phyloP scores from a whole-genome alignment of 2,888 invertebrate genomes.

The Phlogophora meticulosa region DNA sequence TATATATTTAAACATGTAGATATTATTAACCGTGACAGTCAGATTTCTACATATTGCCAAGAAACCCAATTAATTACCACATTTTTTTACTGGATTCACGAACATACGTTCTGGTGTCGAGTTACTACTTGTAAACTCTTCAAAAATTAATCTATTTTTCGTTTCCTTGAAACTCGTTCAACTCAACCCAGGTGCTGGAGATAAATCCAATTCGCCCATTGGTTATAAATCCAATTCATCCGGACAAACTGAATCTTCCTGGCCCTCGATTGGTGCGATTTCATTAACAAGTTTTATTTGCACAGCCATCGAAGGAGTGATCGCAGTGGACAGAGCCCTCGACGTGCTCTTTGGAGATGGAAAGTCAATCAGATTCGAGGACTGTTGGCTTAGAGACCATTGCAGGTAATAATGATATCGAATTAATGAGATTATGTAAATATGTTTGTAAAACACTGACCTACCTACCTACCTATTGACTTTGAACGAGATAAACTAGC shows the following conservation, averaged over 20 bases:
- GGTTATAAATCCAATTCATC: slow-evolving; percentile 38
- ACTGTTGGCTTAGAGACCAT: slow-evolving; percentile 92
- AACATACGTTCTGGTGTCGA: too few relatives aligned
- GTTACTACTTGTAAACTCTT: neutral
- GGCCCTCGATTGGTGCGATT: slow-evolving; percentile 30
- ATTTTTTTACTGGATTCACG: too few relatives aligned
- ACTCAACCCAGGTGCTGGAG: neutral
- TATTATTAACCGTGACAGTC: too few relatives aligned
- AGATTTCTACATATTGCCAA: too few relatives aligned
- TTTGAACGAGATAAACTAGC: too few relatives aligned
- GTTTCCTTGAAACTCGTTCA: neutral
- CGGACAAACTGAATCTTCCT: slow-evolving; percentile 22
- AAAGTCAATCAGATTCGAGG: slow-evolving; percentile 79
- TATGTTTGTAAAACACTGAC: neutral
- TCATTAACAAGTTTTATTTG: slow-evolving; percentile 61
- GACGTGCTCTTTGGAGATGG: slow-evolving; percentile 74
- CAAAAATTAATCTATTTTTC: neutral
- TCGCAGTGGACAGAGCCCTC: slow-evolving; percentile 67
- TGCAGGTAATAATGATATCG: slow-evolving; percentile 84
- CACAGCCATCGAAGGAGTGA: slow-evolving; percentile 61
- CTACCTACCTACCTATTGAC: too few relatives aligned
- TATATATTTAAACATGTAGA: too few relatives aligned
- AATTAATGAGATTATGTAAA: slow-evolving; percentile 4
- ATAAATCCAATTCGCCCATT: slow-evolving; percentile 36
- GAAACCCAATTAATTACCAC: too few relatives aligned